These are phyloP conservation scores for Gibbula magus DNA, from an alignment of 2,888 invertebrate genomes.

Conservation along the genomic window DNA sequence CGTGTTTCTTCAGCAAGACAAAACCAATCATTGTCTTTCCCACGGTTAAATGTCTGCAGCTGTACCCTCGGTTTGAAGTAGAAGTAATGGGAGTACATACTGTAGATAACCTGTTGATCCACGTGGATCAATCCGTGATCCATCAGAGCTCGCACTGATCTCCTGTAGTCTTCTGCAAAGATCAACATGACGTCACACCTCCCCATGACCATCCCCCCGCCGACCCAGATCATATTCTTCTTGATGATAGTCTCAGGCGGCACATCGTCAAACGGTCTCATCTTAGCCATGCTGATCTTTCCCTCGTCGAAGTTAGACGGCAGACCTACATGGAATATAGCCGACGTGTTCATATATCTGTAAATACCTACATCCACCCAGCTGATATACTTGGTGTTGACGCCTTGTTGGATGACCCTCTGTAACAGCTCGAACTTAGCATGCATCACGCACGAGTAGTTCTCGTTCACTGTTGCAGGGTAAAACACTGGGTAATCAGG, in stretches of 20 bases:
- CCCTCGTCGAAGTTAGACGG: conserved; percentile 47
- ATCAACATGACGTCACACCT: conserved; percentile 50
- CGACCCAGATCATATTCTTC: conserved; percentile 58
- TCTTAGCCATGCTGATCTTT: conserved; percentile 43
- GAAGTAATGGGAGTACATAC: conserved; percentile 50
- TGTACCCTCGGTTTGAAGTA: conserved; percentile 44
- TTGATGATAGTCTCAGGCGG: conserved; percentile 40
- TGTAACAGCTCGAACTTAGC: conserved; percentile 67
- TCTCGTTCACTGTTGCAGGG: conserved; percentile 65
- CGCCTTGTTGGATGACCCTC: conserved; percentile 49
- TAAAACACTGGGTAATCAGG: conserved; percentile 58
- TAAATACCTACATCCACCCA: conserved; percentile 71
- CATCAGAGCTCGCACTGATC: conserved; percentile 47
- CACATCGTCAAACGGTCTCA: conserved; percentile 23
- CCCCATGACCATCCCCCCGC: conserved; percentile 66
- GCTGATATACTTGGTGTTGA: conserved; percentile 55
- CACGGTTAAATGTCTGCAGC: conserved; percentile 47
- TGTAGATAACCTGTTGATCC: conserved; percentile 66
- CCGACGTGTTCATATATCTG: conserved; percentile 47
- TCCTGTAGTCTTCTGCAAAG: conserved; percentile 57
- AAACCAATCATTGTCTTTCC: conserved; percentile 56
- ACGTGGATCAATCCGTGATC: conserved; percentile 57
- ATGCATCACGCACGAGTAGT: conserved; percentile 69
- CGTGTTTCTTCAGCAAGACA: conserved; percentile 40
- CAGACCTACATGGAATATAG: conserved; percentile 40